A percentile compares a stretch with the other conserved stretches of the same genome.
Evolutionary conservation across 2,797 vertebrate species (phyloP).

Genomic region (Sylvilagus floridanus): DNA sequence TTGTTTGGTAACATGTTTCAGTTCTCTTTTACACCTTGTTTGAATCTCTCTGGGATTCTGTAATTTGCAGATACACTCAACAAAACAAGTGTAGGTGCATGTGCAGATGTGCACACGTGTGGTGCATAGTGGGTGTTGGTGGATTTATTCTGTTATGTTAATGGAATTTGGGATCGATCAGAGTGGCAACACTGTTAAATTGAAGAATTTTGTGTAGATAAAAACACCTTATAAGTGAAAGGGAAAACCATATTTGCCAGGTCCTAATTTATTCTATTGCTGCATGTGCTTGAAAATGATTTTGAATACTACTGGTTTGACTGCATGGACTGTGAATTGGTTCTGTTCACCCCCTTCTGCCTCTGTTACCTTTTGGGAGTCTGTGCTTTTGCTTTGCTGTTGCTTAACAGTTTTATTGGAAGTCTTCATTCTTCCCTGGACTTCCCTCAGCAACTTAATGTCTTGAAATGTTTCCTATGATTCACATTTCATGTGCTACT

Average conservation of each 20-base stretch:
- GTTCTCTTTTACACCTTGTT: constrained; percentile 15
- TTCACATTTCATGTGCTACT: constrained; percentile 46
- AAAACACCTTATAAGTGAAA: background rate
- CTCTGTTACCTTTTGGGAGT: background rate
- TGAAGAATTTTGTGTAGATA: constrained; percentile 42
- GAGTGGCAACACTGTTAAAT: background rate
- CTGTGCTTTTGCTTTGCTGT: background rate
- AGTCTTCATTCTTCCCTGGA: background rate
- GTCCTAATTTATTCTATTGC: background rate
- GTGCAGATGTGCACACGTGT: background rate
- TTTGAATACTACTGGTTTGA: constrained; percentile 1
- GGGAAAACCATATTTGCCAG: background rate
- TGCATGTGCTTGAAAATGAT: background rate
- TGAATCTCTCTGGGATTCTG: background rate
- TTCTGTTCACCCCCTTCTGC: background rate
- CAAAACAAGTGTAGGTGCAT: background rate
- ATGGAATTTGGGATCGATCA: background rate
- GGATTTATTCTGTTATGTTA: background rate
- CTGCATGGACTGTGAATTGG: background rate
- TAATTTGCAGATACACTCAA: background rate
- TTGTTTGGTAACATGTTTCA: background rate
- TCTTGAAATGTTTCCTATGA: constrained; percentile 42
- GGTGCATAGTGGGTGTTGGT: no score
- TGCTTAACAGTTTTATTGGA: background rate
- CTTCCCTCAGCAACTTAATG: background rate